Evolutionary conservation across 2,113 vertebrate species (phyloP).

Genomic region (Tragelaphus imberbis): DNA sequence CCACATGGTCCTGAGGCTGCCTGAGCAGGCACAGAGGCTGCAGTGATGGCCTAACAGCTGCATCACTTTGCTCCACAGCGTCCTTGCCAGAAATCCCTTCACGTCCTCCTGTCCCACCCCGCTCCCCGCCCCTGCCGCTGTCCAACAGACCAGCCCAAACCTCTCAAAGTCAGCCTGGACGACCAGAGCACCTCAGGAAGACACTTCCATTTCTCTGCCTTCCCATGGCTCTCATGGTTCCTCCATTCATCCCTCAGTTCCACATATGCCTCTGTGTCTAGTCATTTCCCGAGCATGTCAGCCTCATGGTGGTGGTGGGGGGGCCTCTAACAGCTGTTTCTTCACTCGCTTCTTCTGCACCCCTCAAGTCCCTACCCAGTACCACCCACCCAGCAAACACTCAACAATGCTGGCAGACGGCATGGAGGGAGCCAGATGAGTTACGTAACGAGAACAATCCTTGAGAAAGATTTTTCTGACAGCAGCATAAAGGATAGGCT

Average conservation of each 20-base stretch:
- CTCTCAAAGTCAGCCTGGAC: not conserved
- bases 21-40: not conserved
- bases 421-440: not conserved
- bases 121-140: fast-evolving
- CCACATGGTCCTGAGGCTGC: not conserved
- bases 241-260: not conserved
- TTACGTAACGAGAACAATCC: constrained; percentile 13
- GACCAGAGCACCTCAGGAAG: not conserved
- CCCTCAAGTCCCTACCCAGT: not conserved
- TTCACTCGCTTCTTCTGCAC: not conserved
- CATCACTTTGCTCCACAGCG: not conserved
- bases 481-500: constrained; percentile 35
- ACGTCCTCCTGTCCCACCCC: no score
- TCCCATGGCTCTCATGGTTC: not conserved
- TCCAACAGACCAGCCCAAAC: not conserved
- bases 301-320: not conserved
- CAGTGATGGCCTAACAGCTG: not conserved
- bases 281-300: not conserved
- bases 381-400: not conserved
- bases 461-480: constrained; percentile 43
- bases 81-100: not conserved
- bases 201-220: not conserved
- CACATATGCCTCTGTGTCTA: not conserved
- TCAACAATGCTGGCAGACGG: not conserved
- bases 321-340: not conserved